Base-by-base conservation (phyloP, 2,888 invertebrate genomes). In the Ennomos erosarius region DNA sequence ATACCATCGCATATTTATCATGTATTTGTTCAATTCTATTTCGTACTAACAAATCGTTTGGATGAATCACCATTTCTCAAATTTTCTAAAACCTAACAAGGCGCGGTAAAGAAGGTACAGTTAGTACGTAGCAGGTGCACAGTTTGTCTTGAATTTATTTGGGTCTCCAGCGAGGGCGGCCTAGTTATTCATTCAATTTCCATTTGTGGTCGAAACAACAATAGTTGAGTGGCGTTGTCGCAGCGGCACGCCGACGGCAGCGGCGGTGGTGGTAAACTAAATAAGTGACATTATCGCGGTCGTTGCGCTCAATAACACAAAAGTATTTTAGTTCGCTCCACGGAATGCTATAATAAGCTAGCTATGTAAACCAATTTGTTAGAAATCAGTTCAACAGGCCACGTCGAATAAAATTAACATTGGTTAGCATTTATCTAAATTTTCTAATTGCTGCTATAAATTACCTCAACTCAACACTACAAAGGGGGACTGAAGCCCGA, bases 371-470 rank as follows among this genome's bases (percentile, higher is more conserved):
- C 10, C 10, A 37, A 5, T 52, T 37, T 36, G 37, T 51, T 9
- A 5, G 47, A 9, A 57, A 52, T 51, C 43, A 42, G 51, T 47
- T 47, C 51, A 57, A 46, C 46, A 42, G 57, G 51, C 47, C 57
- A 57, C 42, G 42, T 38, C 11, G 35, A 4, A 16, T 16, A 5
- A 37, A 37, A 26, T 26, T 26, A 26, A 6, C 26, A 26, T 6
- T 26, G 16, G 6, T 26, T 26, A 26, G 5, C 26, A 26, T 6
- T 26, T 26, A 26, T 26, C 6, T 1, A 26, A 26, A 5, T 26
- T 26, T 26, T 26, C 0, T 6, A 26, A 26, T 26, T 26, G 26
- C 26, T 5, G 26, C 16, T 16, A 16, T 16, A 16, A 16, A 16
- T 16, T 16, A 16, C 16, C 16, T 16, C 1, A 16, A 16, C 16